Base-by-base conservation (phyloP, 2,888 invertebrate genomes). In the Callinectes sapidus region DNA sequence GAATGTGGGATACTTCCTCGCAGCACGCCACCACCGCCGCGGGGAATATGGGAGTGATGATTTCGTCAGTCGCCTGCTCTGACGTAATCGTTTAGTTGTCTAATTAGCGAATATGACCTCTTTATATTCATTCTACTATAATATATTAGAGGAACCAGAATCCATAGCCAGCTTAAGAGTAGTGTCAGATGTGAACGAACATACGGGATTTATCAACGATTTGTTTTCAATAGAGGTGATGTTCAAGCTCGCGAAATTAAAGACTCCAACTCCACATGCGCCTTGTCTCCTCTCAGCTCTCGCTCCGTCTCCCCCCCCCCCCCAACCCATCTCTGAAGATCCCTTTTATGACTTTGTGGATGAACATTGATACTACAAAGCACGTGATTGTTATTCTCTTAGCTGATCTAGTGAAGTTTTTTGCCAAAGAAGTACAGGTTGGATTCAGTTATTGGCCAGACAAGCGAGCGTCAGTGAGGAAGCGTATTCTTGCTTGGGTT, bases 401-500 rank as follows among this genome's bases (percentile, higher is more conserved):
- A 71, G n/a, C 28, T n/a, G 13, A 71, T 28, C n/a, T n/a, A 71
- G 23, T 71, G 71, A 71, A 71, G 61, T 16, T 61, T 16, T 61
- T 61, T 61, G 18, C 23, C 16, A 48, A 48, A 48, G 23, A 23
- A 61, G 61, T 61, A 2, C 61, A 61, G 61, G 0, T 8, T 18
- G 71, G 13, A 16, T 61, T 71, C 71, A 71, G n/a, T 10, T 28
- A 71, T 28, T 71, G 71, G 10, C 71, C 71, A 28, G 28, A 71
- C 71, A 8, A 28, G n/a, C 28, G 28, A 28, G 28, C n/a, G 71
- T 71, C n/a, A 71, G 71, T 81, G 3, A 13, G 35, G 32, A 81
- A 32, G 32, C 81, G 81, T 81, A 35, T 81, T 81, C 81, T 16
- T 81, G 81, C n/a, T 81, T 81, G 81, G 13, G 81, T 81, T 5